Evolutionary conservation across 2,113 vertebrate species (phyloP).

Genomic region (Narcine bancroftii): DNA sequence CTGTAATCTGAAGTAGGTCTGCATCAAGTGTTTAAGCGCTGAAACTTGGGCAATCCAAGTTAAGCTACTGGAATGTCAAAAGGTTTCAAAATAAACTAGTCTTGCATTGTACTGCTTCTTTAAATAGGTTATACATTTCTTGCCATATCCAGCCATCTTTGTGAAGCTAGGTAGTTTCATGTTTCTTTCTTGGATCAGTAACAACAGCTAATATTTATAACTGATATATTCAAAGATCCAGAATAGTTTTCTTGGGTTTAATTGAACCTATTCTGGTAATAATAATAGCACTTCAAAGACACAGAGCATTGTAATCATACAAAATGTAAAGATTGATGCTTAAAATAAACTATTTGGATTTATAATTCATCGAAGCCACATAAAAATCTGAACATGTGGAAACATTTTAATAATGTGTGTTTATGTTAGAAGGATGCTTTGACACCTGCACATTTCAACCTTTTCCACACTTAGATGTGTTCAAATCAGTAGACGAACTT

Average conservation of each 20-base stretch:
- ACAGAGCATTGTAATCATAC: neutral
- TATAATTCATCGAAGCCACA: neutral
- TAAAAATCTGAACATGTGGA: neutral
- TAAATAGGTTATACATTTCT: neutral
- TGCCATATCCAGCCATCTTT: neutral
- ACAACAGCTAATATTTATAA: neutral
- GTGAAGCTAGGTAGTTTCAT: neutral
- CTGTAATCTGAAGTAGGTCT: neutral
- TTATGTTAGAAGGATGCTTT: neutral
- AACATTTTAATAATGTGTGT: neutral
- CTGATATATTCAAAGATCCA: neutral
- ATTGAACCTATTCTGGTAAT: neutral
- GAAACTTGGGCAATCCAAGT: neutral
- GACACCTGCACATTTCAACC: neutral
- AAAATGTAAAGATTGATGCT: neutral
- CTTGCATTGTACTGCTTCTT: neutral
- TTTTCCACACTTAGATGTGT: neutral
- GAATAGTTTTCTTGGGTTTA: neutral
- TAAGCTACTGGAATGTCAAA: neutral
- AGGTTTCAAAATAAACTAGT: neutral
- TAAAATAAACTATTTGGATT: conserved; percentile 6
- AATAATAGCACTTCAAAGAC: neutral
- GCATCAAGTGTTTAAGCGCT: neutral
- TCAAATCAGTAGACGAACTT: neutral
- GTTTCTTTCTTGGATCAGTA: neutral